phyloP scores from a whole-genome alignment of 2,797 vertebrate species.

The Poeciliopsis paucimaculata region DNA sequence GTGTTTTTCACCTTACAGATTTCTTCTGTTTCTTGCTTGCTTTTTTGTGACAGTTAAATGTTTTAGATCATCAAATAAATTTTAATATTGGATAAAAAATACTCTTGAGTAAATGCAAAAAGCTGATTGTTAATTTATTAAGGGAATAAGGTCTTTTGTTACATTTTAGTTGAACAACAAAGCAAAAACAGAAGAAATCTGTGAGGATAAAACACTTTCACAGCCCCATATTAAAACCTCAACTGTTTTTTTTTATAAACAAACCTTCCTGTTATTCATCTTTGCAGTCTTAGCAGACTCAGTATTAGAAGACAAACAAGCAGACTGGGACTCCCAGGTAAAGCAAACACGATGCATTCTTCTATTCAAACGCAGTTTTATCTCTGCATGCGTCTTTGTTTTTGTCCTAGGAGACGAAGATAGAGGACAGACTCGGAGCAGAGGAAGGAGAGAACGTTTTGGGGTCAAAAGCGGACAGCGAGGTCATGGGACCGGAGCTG shows the following conservation, averaged over 20 bases:
- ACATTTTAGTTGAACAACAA: not conserved
- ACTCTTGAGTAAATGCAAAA: not conserved
- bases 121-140: not conserved
- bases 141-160: not conserved
- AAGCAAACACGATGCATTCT: constrained; percentile 35
- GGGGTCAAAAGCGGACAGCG: constrained; percentile 78
- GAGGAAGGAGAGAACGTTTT: constrained; percentile 83
- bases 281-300: constrained; percentile 66
- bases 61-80: not conserved
- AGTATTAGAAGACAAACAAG: constrained; percentile 66
- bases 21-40: not conserved
- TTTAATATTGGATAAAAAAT: not conserved
- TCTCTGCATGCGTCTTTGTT: constrained; percentile 15
- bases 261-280: constrained; percentile 47
- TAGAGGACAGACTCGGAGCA: constrained; percentile 82
- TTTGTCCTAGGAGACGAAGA: constrained; percentile 80
- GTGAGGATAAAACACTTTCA: not conserved
- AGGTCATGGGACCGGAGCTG: constrained; percentile 83
- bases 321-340: constrained; percentile 76
- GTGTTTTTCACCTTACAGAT: not conserved
- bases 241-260: constrained; percentile 33
- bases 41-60: not conserved
- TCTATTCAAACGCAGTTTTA: constrained; percentile 29
- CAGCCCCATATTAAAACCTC: not conserved
- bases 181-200: not conserved